Evolutionary conservation across 2,113 vertebrate genomes (phyloP).

Genomic region (Gorsachius goisagi): DNA sequence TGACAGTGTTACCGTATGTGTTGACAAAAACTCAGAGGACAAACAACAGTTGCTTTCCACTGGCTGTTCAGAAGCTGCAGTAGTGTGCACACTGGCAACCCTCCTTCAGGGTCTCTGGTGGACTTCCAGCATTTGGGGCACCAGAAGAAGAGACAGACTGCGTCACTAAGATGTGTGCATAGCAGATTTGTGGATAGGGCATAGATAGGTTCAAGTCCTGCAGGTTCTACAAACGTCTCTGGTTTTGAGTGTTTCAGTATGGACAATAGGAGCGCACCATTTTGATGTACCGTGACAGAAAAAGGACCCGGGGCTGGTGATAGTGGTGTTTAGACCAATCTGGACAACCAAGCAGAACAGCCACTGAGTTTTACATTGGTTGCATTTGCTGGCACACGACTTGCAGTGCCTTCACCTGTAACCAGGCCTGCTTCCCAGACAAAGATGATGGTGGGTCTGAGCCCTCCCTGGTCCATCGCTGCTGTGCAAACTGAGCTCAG

Average conservation of each 20-base stretch:
- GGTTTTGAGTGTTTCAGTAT: not conserved
- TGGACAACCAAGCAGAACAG: not conserved
- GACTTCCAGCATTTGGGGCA: not conserved
- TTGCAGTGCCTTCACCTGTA: not conserved
- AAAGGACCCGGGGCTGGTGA: not conserved
- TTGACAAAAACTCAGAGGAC: not conserved
- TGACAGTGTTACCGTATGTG: not conserved
- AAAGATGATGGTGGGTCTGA: not conserved
- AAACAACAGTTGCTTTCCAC: not conserved
- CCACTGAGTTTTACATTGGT: not conserved
- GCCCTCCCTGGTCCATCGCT: not conserved
- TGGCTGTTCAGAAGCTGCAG: not conserved
- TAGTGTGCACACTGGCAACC: not conserved
- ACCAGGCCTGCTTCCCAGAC: not conserved
- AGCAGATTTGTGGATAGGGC: not conserved
- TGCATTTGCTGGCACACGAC: not conserved
- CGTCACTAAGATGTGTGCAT: not conserved
- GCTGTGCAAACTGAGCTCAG: not conserved
- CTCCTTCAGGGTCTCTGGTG: not conserved
- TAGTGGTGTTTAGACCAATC: not conserved
- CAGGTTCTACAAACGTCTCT: not conserved
- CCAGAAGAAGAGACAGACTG: not conserved
- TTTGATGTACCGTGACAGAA: not conserved
- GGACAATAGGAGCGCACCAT: not conserved
- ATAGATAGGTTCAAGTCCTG: not conserved